These are phyloP conservation scores for Paelopatides confundens DNA, from an alignment of 53 echinoderm and acorn worm species.

Conservation along the genomic window DNA sequence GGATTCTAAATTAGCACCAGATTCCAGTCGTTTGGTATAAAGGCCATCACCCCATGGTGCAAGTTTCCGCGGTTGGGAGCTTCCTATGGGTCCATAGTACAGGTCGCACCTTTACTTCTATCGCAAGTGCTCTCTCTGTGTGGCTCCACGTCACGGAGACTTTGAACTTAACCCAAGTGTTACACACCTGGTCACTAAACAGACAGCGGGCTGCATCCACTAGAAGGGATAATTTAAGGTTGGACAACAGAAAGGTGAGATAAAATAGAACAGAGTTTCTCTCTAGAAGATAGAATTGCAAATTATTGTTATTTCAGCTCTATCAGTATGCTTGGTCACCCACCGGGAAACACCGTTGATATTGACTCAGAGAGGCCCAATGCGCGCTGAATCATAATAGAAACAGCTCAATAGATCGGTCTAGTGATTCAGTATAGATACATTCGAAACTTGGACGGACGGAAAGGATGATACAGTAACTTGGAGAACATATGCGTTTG, in stretches of 20 bases:
- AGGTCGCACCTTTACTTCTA: constrained; percentile 7
- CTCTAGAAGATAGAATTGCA: constrained; percentile 22
- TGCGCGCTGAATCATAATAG: background rate
- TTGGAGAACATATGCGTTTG: no score
- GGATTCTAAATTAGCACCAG: constrained; percentile 36
- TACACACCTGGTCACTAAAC: constrained; percentile 26
- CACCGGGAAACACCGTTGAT: background rate
- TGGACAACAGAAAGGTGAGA: constrained; percentile 26
- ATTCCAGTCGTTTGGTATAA: constrained; percentile 10
- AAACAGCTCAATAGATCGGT: no score
- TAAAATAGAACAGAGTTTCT: background rate
- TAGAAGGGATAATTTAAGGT: background rate
- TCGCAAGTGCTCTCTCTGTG: constrained; percentile 29
- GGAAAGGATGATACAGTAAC: no score
- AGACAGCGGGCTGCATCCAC: constrained; percentile 1
- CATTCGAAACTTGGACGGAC: no score
- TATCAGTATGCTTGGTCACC: background rate
- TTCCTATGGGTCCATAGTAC: constrained; percentile 25
- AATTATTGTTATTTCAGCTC: constrained; percentile 33
- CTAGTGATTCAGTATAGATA: no score
- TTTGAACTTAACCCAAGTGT: constrained; percentile 47
- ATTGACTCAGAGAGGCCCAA: background rate
- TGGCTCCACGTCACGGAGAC: constrained; percentile 13
- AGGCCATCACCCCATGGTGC: constrained; percentile 40
- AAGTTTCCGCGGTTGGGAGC: constrained; percentile 45